phyloP scores from a whole-genome alignment of 64 coral and sea anemone genomes.

The Trachythela sp. region DNA sequence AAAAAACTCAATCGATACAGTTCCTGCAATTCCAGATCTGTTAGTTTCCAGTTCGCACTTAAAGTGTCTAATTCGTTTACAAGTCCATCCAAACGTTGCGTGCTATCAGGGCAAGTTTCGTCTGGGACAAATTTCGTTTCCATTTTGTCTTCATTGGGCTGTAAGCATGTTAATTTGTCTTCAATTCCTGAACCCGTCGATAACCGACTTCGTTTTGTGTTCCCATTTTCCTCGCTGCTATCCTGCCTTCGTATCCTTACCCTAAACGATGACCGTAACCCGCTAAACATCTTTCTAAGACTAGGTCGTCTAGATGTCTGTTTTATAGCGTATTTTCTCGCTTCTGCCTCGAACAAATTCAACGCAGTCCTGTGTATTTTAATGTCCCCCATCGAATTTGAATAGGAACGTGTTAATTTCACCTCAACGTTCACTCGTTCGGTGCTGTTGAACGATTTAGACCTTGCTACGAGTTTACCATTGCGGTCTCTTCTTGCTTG shows the following conservation, averaged over 20 bases:
- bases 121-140: neutral
- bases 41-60: neutral
- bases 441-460: neutral
- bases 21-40: neutral
- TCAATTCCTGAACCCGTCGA: neutral
- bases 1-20: slow-evolving; percentile 5
- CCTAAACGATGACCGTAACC: neutral
- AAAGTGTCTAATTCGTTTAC: neutral
- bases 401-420: neutral
- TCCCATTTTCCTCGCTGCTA: neutral
- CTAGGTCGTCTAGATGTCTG: neutral
- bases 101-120: neutral
- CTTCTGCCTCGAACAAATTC: neutral
- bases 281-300: neutral
- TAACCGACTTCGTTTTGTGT: neutral
- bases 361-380: slow-evolving; percentile 15
- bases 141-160: neutral
- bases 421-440: slow-evolving; percentile 7
- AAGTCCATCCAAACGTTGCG: neutral
- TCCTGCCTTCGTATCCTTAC: neutral
- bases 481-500: neutral
- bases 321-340: neutral
- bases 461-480: neutral
- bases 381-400: neutral
- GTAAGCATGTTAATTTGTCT: too few relatives aligned